phyloP scores from a whole-genome alignment of 2,888 invertebrate species.

The Netelia virgata region DNA sequence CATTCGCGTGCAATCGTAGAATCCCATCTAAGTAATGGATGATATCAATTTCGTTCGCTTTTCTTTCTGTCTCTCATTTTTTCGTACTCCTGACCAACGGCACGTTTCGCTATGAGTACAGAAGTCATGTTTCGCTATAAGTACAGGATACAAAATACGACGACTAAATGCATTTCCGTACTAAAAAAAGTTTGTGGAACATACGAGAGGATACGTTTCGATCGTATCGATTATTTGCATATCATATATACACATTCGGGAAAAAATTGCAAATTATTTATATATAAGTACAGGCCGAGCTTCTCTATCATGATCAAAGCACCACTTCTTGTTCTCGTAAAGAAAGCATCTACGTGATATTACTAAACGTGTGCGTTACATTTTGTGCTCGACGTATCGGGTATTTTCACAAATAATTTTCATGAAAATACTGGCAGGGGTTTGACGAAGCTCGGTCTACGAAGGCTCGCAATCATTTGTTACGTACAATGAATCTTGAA shows the following conservation, averaged over 20 bases:
- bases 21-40: not conserved
- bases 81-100: slow-evolving; percentile 52
- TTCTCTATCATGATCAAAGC: slow-evolving; percentile 41
- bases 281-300: slow-evolving; percentile 44
- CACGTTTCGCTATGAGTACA: slow-evolving; percentile 45
- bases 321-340: slow-evolving; percentile 27
- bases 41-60: not conserved
- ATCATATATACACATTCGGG: slow-evolving; percentile 57
- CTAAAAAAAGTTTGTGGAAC: slow-evolving; percentile 46
- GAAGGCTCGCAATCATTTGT: slow-evolving; percentile 17
- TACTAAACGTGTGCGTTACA: slow-evolving; percentile 36
- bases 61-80: slow-evolving; percentile 2
- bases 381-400: slow-evolving; percentile 41
- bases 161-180: slow-evolving; percentile 59
- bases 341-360: slow-evolving; percentile 32
- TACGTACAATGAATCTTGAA: slow-evolving; percentile 15
- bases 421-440: slow-evolving; percentile 49
- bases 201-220: slow-evolving; percentile 40
- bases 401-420: slow-evolving; percentile 15
- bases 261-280: slow-evolving; percentile 46
- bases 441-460: slow-evolving; percentile 38
- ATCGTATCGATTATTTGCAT: slow-evolving; percentile 49
- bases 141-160: slow-evolving; percentile 60
- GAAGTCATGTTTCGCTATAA: slow-evolving; percentile 63
- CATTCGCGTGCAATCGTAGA: not conserved